Evolutionary conservation across 2,888 invertebrate species (phyloP).

Genomic region (Uloborus plumipes): DNA sequence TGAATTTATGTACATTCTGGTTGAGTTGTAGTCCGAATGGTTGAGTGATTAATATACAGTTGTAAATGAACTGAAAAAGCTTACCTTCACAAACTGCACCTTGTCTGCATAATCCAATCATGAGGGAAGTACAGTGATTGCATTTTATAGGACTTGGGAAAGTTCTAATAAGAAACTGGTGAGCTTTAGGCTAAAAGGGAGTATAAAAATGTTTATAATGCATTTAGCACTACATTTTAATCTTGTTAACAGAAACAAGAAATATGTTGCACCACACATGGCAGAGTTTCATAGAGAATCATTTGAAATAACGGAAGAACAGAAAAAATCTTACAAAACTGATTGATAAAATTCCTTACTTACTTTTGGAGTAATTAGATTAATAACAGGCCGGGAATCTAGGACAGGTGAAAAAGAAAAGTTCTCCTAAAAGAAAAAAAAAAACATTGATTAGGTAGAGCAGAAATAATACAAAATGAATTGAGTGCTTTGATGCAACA

Average conservation of each 20-base stretch:
- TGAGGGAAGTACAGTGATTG: conserved; percentile 95
- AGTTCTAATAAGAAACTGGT: conserved; percentile 93
- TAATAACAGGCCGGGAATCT: conserved; percentile 64
- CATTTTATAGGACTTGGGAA: conserved; percentile 97
- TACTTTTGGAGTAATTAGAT: conserved; percentile 65
- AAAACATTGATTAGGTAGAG: background rate
- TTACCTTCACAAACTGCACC: conserved; percentile 89
- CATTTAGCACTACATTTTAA: background rate
- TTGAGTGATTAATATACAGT: too few species aligned
- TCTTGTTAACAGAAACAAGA: background rate
- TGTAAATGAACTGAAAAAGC: background rate
- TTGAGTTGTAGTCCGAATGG: too few species aligned
- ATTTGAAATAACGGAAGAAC: too few species aligned
- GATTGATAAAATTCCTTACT: background rate
- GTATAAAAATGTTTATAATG: background rate
- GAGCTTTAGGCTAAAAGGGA: conserved; percentile 76
- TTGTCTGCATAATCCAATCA: conserved; percentile 95
- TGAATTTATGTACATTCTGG: too few species aligned
- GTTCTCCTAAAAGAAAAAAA: conserved; percentile 40
- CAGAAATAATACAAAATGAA: too few species aligned
- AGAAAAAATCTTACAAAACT: background rate
- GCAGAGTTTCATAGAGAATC: too few species aligned
- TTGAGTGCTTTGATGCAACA: too few species aligned
- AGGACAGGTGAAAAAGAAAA: conserved; percentile 64
- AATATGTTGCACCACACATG: background rate